Evolutionary conservation across 92 coral and sea anemone genomes (phyloP), one percentile per base, ranked within the genome.

Genomic region (Palythoa caribaeorum): DNA sequence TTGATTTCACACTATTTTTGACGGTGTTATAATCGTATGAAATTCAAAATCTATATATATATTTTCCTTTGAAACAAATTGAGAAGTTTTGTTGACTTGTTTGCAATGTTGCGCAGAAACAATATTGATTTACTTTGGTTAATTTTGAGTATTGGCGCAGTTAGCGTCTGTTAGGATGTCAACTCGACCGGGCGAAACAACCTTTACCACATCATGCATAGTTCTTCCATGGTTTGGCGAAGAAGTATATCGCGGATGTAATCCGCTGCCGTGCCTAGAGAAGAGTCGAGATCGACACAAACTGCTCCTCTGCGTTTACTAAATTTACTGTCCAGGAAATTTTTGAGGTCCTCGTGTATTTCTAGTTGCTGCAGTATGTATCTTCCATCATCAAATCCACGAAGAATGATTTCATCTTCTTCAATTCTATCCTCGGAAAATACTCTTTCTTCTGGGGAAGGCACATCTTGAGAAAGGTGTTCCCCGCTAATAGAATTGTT

Each of bases 151-250:
- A 8, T 6, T 44, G 1, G 7, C 50, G 5, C 6, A 2, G 5
- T 44, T 5, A 44, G 50, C 7, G 50, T 8, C 7, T 5, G 50
- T 44, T 44, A 44, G 50, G 3, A 44, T 8, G 50, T 44, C 7
- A 44, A 38, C 2, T 14, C 16, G 38, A 19, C 2, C 19, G 11
- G 6, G 44, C 21, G 75, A 12, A 9, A 71, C 47, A 12, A 4
- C 36, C 36, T 6, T 77, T 20, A 96, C 99, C 99, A 96, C 88
- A 92, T 87, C 99, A 96, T 94, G 72, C 99, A 96, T 77, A 96
- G 66, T 76, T 96, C 99, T 47, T 96, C 98, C 98, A 96, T 95
- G 10, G 99, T 94, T 80, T 95, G 98, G 48, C 96, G 93, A 8
- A 96, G 85, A 73, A 96, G 89, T 51, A 92, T 80, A 37, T 96